phyloP scores from a whole-genome alignment of 2,113 vertebrate genomes.

The Petroica traversi region DNA sequence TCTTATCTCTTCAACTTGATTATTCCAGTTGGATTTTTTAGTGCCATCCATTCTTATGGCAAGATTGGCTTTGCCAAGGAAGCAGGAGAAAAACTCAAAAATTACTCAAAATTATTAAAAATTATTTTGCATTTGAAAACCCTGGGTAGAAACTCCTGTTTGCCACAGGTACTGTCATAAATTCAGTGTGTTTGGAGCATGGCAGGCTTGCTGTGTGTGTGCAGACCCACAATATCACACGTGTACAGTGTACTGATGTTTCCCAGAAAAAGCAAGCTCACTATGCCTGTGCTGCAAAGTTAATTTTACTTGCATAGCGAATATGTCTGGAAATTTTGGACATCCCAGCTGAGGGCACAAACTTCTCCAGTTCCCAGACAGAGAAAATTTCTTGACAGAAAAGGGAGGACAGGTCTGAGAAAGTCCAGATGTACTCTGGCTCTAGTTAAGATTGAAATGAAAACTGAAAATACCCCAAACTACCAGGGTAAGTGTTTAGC shows the following conservation, averaged over 20 bases:
- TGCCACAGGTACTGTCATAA: not conserved
- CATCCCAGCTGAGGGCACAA: not conserved
- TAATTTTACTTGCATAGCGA: slow-evolving; percentile 3
- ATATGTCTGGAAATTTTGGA: slow-evolving; percentile 36
- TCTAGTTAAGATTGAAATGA: not conserved
- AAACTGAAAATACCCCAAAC: not conserved
- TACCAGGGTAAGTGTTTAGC: not conserved
- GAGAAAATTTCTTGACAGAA: not conserved
- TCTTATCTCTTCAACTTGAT: not conserved
- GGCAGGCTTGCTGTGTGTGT: accelerated
- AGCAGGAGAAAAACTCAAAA: not conserved
- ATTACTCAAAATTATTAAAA: not conserved
- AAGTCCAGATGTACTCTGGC: slow-evolving; percentile 38
- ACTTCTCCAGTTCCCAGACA: slow-evolving; percentile 32
- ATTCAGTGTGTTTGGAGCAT: not conserved
- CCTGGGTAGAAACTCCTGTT: not conserved
- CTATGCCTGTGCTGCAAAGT: not conserved
- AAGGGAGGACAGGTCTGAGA: slow-evolving; percentile 41
- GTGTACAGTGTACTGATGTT: not conserved
- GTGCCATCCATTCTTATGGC: not conserved
- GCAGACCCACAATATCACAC: not conserved
- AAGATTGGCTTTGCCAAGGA: not conserved
- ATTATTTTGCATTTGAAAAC: not conserved
- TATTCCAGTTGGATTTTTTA: not conserved
- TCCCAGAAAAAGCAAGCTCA: slow-evolving; percentile 1